Conservation (phyloP, 2,888 invertebrate species). For the Chromoteleia sp. region DNA sequence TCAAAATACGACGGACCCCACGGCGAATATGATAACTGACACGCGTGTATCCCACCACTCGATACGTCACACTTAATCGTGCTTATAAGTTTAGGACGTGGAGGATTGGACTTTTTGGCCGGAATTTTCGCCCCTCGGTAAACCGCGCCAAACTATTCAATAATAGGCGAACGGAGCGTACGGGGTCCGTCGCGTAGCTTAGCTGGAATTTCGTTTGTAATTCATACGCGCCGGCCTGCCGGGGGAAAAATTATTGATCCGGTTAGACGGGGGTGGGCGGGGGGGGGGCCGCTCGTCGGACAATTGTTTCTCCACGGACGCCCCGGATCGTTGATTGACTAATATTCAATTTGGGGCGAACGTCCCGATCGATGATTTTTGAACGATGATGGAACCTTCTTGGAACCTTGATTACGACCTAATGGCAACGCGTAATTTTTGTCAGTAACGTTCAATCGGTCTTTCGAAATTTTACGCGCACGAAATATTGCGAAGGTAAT, state of each 20-base stretch:
- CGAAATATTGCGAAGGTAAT: no score
- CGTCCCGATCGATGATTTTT: no score
- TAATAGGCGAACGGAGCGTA: conserved; percentile 81
- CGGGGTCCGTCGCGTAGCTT: conserved; percentile 76
- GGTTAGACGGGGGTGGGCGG: no score
- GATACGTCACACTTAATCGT: conserved; percentile 79
- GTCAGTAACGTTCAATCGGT: no score
- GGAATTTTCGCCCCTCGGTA: conserved; percentile 75
- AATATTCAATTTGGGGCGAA: no score
- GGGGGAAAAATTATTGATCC: conserved; percentile 70
- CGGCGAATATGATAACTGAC: conserved; percentile 40
- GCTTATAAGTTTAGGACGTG: conserved; percentile 74
- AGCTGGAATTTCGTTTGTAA: conserved; percentile 74
- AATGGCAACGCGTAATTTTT: no score
- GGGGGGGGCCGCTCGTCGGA: no score
- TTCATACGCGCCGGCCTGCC: conserved; percentile 72
- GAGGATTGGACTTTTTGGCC: conserved; percentile 61
- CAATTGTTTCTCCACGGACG: no score
- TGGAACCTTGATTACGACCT: no score
- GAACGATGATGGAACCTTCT: no score
- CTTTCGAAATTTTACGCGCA: no score
- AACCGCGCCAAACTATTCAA: conserved; percentile 79
- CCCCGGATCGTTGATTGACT: no score
- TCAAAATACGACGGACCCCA: conserved; percentile 46
- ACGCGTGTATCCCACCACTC: conserved; percentile 69